Evolutionary conservation across 1,140 invertebrate genomes (phyloP).

Genomic region (Lycorma delicatula): DNA sequence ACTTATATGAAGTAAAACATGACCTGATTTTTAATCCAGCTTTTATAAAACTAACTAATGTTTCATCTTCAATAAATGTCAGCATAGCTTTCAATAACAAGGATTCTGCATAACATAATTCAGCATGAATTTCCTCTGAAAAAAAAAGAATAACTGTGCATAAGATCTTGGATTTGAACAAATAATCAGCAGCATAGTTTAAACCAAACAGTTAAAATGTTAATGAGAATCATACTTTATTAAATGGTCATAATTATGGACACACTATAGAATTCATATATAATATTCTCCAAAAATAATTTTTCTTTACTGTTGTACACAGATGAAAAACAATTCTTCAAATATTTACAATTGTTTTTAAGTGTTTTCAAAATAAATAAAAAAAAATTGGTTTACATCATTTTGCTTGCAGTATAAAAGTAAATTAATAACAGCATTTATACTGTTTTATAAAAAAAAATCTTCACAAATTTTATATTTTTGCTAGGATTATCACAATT

Average conservation of each 20-base stretch:
- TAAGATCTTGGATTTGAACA: conserved; percentile 13
- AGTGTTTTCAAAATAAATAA: too few relatives aligned
- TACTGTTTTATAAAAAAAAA: too few relatives aligned
- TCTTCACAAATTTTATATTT: too few relatives aligned
- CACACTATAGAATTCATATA: too few relatives aligned
- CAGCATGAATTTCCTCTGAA: conserved; percentile 85
- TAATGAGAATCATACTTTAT: not conserved
- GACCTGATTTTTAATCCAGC: conserved; percentile 87
- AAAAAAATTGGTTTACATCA: too few relatives aligned
- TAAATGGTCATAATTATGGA: not conserved
- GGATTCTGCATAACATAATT: conserved; percentile 88
- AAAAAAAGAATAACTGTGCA: conserved; percentile 3
- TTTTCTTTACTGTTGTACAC: too few relatives aligned
- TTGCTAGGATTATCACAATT: too few relatives aligned
- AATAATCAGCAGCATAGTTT: not conserved
- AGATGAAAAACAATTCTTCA: too few relatives aligned
- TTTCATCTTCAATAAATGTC: conserved; percentile 92
- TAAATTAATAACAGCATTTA: too few relatives aligned
- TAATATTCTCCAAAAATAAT: too few relatives aligned
- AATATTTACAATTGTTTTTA: too few relatives aligned
- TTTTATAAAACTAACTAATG: conserved; percentile 84
- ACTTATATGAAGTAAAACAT: conserved; percentile 91
- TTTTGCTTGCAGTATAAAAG: too few relatives aligned
- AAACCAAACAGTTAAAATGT: not conserved
- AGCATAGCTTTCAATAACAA: conserved; percentile 79